Evolutionary conservation across 2,113 vertebrate species (phyloP).

Genomic region (Alligator sinensis): DNA sequence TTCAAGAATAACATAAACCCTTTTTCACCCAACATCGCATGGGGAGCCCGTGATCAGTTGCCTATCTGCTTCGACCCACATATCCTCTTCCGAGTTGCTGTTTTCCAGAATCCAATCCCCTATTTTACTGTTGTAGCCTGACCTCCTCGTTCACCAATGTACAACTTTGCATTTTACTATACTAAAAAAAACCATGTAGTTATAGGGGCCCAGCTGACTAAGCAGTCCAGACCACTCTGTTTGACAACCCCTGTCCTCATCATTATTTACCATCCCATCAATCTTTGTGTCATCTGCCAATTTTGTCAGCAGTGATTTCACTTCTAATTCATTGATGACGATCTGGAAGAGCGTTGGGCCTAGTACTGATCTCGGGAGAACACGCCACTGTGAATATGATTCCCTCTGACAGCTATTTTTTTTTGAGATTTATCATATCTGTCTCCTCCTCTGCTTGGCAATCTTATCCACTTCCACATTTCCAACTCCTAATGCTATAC

Average conservation of each 20-base stretch:
- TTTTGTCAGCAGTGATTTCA: not conserved
- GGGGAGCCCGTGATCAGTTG: not conserved
- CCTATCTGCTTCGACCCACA: not conserved
- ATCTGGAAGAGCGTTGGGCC: not conserved
- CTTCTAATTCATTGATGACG: not conserved
- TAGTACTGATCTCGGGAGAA: not conserved
- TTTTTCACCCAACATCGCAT: not conserved
- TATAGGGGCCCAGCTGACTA: not conserved
- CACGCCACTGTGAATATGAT: rapidly evolving
- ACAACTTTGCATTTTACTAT: not conserved
- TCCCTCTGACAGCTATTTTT: not conserved
- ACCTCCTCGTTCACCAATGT: not conserved
- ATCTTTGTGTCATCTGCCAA: rapidly evolving
- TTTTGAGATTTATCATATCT: not conserved
- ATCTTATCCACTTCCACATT: not conserved
- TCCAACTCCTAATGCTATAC: not conserved
- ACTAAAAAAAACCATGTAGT: not conserved
- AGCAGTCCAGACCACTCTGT: not conserved
- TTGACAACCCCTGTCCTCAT: not conserved
- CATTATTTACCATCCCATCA: not conserved
- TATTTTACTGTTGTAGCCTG: not conserved
- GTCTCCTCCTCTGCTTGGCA: not conserved
- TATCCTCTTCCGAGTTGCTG: not conserved
- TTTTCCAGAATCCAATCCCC: not conserved
- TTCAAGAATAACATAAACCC: not conserved